Evolutionary conservation across 2,113 vertebrate species (phyloP).

Genomic region (Ariopsis seemanni): DNA sequence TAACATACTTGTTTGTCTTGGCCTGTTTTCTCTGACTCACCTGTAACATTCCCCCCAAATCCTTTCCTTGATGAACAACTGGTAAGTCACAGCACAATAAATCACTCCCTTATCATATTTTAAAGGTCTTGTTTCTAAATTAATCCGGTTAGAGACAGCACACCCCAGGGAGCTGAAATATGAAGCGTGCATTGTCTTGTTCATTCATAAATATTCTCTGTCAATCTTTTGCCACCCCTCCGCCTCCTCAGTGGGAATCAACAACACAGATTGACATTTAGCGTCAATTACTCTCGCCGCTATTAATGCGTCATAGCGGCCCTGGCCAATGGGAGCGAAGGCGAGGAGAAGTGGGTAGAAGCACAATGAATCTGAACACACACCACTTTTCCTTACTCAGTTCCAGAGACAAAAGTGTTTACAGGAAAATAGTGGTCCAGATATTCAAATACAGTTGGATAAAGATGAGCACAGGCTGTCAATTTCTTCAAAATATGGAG

Average conservation of each 20-base stretch:
- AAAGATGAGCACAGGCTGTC: conserved; percentile 26
- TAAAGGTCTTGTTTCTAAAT: conserved; percentile 43
- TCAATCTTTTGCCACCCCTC: conserved; percentile 18
- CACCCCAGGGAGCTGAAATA: not conserved
- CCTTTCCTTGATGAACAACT: not conserved
- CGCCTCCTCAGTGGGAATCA: conserved; percentile 8
- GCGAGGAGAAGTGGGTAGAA: not conserved
- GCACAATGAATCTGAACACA: not conserved
- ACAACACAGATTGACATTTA: conserved; percentile 19
- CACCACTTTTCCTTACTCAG: conserved; percentile 4
- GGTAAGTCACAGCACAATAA: not conserved
- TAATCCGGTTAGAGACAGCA: conserved; percentile 9
- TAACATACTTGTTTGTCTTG: not conserved
- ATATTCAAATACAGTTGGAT: conserved; percentile 12
- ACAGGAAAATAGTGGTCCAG: not conserved
- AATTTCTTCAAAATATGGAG: not conserved
- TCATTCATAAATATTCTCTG: conserved; percentile 39
- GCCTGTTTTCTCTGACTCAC: not conserved
- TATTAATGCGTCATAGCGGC: not conserved
- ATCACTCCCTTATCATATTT: conserved; percentile 22
- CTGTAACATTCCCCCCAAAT: not conserved
- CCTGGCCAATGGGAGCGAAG: not conserved
- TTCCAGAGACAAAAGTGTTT: conserved; percentile 28
- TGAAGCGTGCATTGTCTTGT: conserved; percentile 8
- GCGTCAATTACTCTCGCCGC: conserved; percentile 25